Evolutionary conservation across 2,797 vertebrate genomes (phyloP), one percentile per base, ranked within the genome.

Genomic region (Chrysocyon brachyurus): DNA sequence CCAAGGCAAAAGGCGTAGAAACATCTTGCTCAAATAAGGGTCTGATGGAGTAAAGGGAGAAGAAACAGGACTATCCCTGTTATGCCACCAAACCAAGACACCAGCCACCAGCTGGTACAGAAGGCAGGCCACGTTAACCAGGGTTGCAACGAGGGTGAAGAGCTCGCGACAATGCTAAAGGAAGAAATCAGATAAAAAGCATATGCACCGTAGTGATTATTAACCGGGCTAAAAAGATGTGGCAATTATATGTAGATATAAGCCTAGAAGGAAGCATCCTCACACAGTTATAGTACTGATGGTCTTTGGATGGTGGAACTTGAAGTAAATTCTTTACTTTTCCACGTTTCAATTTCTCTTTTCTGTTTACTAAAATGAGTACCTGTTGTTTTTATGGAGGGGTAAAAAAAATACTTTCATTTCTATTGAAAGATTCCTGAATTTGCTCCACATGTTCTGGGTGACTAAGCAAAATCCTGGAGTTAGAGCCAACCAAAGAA

Each of bases 61-160:
- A 21, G 14, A 64, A 21, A 31, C 16, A 46, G 26, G 36, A 21
- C 68, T 3, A 12, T 22, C 33, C 57, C 52, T 12, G 0, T 21
- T 19, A 31, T 33, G 1, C 33, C 52, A 31, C 28, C 24, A 12
- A 40, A 46, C 24, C 9, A 3, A 72, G 11, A 33, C 1, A 0
- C 66, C 24, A 3, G 26, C 16, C 24, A 1, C 66, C 4, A 7
- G 0, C n/a, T 1, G 54, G 24, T 19, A 46, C 21, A 22, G 7
- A 10, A 12, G 2, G 17, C 33, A 14, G 33, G 33, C 24, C 33
- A 15, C 14, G 8, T 4, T 5, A 6, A 59, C 26, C 54, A 87
- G 68, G 17, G 57, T 21, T 16, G 33, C 28, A 7, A 61, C 2
- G 31, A 73, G 31, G 6, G 26, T 2, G 5, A 31, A 61, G 68